Conservation (phyloP, 2,797 vertebrate species). For the Enteromius paludinosus region DNA sequence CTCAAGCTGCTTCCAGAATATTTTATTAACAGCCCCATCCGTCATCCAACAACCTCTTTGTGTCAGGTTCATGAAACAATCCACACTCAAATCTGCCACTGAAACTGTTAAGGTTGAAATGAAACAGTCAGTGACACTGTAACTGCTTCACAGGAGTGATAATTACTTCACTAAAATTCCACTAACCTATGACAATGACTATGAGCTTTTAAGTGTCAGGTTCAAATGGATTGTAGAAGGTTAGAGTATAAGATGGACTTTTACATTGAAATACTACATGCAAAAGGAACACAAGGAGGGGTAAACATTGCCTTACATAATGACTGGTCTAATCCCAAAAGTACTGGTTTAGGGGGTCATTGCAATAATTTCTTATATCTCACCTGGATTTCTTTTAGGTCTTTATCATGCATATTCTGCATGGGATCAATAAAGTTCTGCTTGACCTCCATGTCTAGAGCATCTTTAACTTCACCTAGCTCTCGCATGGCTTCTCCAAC, state of each 20-base stretch:
- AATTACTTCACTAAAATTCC: background rate
- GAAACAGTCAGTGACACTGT: background rate
- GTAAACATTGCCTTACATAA: background rate
- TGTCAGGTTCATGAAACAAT: background rate
- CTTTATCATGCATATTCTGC: slow-evolving; percentile 97
- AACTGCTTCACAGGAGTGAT: background rate
- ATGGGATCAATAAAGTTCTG: slow-evolving; percentile 98
- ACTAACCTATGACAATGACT: background rate
- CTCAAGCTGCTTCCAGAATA: background rate
- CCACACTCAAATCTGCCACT: background rate
- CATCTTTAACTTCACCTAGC: slow-evolving; percentile 95
- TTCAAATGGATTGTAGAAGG: background rate
- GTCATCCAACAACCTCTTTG: background rate
- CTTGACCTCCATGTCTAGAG: slow-evolving; percentile 97
- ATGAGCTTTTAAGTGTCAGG: background rate
- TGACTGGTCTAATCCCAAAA: background rate
- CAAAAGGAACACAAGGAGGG: background rate
- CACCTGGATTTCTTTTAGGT: slow-evolving; percentile 97
- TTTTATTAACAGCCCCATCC: background rate
- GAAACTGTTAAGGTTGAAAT: slow-evolving; percentile 6
- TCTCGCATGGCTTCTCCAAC: slow-evolving; percentile 94
- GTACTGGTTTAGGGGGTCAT: background rate
- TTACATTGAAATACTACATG: background rate
- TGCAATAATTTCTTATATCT: background rate
- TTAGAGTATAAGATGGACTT: background rate